Conservation (phyloP, 1,140 invertebrate species). For the Listronotus bonariensis region DNA sequence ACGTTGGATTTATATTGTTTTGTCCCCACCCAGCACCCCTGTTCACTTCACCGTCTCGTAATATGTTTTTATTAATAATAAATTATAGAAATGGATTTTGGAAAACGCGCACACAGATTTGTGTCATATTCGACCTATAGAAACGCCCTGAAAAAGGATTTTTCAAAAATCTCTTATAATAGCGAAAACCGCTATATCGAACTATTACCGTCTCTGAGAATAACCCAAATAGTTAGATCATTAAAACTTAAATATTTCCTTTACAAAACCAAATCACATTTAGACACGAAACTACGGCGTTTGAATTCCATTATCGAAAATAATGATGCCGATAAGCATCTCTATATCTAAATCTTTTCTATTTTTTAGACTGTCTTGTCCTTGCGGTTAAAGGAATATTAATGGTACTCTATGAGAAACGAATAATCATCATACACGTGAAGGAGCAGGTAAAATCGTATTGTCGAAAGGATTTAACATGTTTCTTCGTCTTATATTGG, state of each 20-base stretch:
- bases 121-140: no score
- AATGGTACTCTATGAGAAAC: slow-evolving; percentile 20
- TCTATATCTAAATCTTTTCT: slow-evolving; percentile 32
- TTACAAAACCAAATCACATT: slow-evolving; percentile 22
- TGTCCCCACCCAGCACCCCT: no score
- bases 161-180: no score
- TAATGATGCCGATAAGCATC: slow-evolving; percentile 34
- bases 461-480: slow-evolving; percentile 6
- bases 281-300: slow-evolving; percentile 28
- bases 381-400: slow-evolving; percentile 22
- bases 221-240: slow-evolving; percentile 7
- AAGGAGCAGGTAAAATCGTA: slow-evolving; percentile 16
- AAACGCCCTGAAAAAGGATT: no score
- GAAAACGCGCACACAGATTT: no score
- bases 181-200: no score
- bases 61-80: no score
- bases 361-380: slow-evolving; percentile 30
- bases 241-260: slow-evolving; percentile 26
- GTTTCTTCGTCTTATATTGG: no score
- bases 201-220: slow-evolving; percentile 1
- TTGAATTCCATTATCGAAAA: slow-evolving; percentile 35
- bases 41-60: no score
- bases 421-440: slow-evolving; percentile 24
- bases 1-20: no score
- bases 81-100: no score